Evolutionary conservation across 2,113 vertebrate genomes (phyloP).

Genomic region (Peromyscus californicus): DNA sequence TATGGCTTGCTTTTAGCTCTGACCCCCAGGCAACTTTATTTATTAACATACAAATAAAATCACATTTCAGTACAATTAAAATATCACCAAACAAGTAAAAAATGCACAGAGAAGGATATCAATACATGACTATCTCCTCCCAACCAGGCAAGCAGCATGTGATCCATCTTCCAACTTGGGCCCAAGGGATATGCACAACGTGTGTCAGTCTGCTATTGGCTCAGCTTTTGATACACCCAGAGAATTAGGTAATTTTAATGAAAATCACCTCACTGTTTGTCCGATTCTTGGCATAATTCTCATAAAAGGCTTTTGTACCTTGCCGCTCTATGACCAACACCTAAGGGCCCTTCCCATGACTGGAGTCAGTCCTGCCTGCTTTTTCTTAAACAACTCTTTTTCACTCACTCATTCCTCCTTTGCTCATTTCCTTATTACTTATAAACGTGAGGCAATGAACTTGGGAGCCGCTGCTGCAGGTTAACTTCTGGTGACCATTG

Average conservation of each 20-base stretch:
- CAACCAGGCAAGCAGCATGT: not conserved
- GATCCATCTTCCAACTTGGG: not conserved
- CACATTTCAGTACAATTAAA: no score
- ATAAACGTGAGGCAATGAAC: not conserved
- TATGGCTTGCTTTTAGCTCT: no score
- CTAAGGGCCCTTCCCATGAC: not conserved
- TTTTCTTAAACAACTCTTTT: not conserved
- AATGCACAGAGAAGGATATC: not conserved
- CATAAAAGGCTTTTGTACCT: not conserved
- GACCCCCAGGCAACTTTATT: no score
- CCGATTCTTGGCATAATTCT: not conserved
- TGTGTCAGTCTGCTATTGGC: not conserved
- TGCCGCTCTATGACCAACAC: no score
- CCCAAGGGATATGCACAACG: not conserved
- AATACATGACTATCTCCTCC: not conserved
- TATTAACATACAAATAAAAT: no score
- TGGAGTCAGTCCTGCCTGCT: not conserved
- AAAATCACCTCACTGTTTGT: not conserved
- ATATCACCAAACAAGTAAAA: not conserved
- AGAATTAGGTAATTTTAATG: not conserved
- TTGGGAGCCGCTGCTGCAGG: not conserved
- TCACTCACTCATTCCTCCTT: not conserved
- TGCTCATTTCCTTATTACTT: not conserved
- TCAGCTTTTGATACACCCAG: not conserved
- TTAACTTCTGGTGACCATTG: not conserved